Base-by-base conservation (phyloP, 1,140 invertebrate species). In the Drosophila nannoptera region DNA sequence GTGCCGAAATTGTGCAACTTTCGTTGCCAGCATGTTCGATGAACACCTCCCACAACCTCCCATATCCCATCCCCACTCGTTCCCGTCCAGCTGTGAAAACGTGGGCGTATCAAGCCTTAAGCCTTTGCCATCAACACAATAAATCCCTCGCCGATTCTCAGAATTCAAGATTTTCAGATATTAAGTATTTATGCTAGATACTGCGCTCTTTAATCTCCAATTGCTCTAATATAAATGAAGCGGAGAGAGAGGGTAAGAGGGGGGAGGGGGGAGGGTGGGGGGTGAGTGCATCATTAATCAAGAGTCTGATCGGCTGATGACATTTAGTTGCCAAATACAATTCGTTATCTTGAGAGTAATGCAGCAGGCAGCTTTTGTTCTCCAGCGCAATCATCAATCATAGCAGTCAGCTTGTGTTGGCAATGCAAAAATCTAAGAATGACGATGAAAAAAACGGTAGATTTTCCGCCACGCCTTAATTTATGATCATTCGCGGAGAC, bases 291-390 rank as follows among this genome's bases (percentile, higher is more conserved):
- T 78, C 78, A 82, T 82, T 78, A 78, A 80, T 77, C 66, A 58
- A 71, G 54, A 8, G 50, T 53, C 48, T 69, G 67, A 82, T 75
- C 78, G 75, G 72, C 64, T 84, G 78, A 72, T 78, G 78, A 82
- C 78, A 82, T 69, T 69, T 38, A 55, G 58, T 61, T 35, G 63
- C 31, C 52, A 53, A 35, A 46, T 54, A 54, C 45, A 58, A 52
- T 9, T 58, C 45, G 33, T 40, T 48, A 35, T 29, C 58, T 72
- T 42, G 62, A 72, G 72, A 72, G 72, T 75, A 63, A 16, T 50
- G 49, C 48, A 77, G 68, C 69, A 68, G 43, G 73, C 60, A 82
- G 78, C 66, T 73, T 75, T 58, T 71, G 58, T 54, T 46, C 54
- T 61, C 60, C 9, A 9, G 2, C 14, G 9, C 35, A 61, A 84